Evolutionary conservation across 1,140 invertebrate species (phyloP), one percentile per base, ranked within the genome.

Genomic region (Yoshiicerus persimilis): DNA sequence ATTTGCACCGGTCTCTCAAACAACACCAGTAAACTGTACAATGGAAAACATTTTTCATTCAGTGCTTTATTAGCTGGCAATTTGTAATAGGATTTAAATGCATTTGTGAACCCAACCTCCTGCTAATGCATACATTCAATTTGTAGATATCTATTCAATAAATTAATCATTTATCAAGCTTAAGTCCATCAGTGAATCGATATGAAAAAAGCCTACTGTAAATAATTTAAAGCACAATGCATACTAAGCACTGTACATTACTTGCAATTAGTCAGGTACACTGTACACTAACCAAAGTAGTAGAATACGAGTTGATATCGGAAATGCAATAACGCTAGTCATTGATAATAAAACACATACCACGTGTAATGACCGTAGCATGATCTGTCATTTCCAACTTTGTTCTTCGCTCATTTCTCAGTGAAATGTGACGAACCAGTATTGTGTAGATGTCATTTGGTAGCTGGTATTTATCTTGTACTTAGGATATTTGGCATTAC

Each of bases 341-440:
- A 36, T 80, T 80, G 75, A 80, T 23, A 36, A 25, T 80, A 38
- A 38, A 80, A 80, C 20, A 36, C 75, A 27, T 70, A 80, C 34
- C 75, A 80, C 75, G 75, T 70, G 75, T 80, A 80, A 80, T 80
- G 75, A 38, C 16, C 75, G 20, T 80, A 80, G 30, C 75, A 80
- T 80, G 75, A 80, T 80, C 75, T 80, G 75, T 80, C 75, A 80
- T 34, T 80, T 80, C 75, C 32, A 36, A 80, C 75, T 80, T 80
- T 80, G 75, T 80, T 70, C 66, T 70, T 32, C 25, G 66, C 30
- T 32, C 66, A 70, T 70, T 70, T 70, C 66, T 70, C 25, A 13
- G 66, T 30, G 66, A 30, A 70, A 70, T 70, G 66, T 16, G 66
- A 70, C 30, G 25, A 30, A 70, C 23, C 25, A 30, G 47, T n/a